Conservation (phyloP, 2,888 invertebrate genomes). For the Nomada fucata region DNA sequence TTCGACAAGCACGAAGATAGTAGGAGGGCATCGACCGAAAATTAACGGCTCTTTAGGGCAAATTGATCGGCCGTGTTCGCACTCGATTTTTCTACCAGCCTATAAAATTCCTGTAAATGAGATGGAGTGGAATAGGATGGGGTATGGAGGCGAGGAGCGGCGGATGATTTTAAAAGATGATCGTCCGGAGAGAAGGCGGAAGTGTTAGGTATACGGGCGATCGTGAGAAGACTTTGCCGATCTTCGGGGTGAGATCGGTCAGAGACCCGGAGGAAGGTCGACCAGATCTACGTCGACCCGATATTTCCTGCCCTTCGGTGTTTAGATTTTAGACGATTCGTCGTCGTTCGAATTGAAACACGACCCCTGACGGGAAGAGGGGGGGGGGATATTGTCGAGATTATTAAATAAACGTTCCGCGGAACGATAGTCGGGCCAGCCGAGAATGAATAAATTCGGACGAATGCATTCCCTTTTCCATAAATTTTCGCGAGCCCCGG, state of each 20-base stretch:
- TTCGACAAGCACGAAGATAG: conserved; percentile 77
- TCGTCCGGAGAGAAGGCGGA: conserved; percentile 38
- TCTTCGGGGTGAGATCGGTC: conserved; percentile 45
- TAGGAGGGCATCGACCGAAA: conserved; percentile 75
- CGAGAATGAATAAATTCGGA: no score
- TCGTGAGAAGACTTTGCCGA: conserved; percentile 19
- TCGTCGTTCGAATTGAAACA: no score
- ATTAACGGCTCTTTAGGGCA: conserved; percentile 81
- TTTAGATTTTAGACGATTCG: no score
- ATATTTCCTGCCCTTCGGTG: background rate
- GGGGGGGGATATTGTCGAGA: no score
- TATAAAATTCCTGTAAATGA: conserved; percentile 14
- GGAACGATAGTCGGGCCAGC: no score
- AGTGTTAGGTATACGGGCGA: conserved; percentile 2
- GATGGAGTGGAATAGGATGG: conserved; percentile 7
- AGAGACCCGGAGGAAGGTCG: conserved; percentile 46
- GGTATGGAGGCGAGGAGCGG: background rate
- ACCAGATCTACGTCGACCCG: conserved; percentile 8
- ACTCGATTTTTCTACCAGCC: conserved; percentile 76
- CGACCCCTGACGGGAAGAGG: no score
- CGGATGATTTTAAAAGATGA: no score
- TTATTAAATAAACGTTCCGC: no score
- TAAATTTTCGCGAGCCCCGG: background rate
- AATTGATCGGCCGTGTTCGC: conserved; percentile 82
- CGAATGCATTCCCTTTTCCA: background rate